Conservation (phyloP, 2,797 vertebrate species). For the Halcyon smyrnensis region DNA sequence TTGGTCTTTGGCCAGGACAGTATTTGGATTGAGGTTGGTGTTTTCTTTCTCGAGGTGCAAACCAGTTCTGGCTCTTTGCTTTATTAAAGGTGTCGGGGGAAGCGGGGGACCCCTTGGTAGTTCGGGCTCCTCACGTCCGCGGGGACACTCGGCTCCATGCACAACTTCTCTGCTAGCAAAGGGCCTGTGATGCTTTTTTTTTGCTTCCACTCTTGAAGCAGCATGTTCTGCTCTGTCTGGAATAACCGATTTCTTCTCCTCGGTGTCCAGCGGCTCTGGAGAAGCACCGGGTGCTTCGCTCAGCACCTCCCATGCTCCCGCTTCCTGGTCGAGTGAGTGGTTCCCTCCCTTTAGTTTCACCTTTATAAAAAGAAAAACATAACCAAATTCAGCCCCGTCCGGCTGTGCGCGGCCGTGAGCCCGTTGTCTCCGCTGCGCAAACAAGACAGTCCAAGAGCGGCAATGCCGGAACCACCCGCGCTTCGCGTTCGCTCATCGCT, state of each 20-base stretch:
- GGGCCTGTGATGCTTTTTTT: neutral
- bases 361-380: neutral
- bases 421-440: neutral
- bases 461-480: neutral
- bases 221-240: neutral
- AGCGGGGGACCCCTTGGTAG: neutral
- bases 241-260: neutral
- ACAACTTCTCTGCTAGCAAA: neutral
- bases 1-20: neutral
- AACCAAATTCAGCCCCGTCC: neutral
- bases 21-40: neutral
- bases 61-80: neutral
- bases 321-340: neutral
- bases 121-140: fast-evolving
- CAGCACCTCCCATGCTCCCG: neutral
- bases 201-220: neutral
- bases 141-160: neutral
- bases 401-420: neutral
- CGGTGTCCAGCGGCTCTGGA: neutral
- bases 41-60: neutral
- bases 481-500: slow-evolving; percentile 49
- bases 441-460: neutral
- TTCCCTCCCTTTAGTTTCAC: neutral
- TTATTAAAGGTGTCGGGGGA: neutral
- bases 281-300: neutral